Percentiles rank a stretch among this genome's conserved stretches.
Evolutionary conservation across 2,797 vertebrate genomes (phyloP).

Genomic region (Anisognathus igniventris): DNA sequence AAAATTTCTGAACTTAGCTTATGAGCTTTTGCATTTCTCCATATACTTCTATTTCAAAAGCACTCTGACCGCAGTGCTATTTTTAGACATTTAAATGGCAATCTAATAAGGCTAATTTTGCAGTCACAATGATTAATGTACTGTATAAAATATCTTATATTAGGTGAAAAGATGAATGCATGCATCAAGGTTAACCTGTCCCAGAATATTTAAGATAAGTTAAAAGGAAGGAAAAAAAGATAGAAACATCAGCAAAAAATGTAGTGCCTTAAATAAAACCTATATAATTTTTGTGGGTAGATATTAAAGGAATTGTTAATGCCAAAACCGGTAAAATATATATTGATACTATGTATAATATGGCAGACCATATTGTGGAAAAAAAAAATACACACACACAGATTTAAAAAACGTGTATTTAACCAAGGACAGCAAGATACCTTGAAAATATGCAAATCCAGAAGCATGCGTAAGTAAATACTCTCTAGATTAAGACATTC

Average conservation of each 20-base stretch:
- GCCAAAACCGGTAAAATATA: neutral
- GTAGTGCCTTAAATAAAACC: neutral
- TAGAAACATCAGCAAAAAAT: neutral
- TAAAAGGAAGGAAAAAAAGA: neutral
- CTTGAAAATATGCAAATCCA: neutral
- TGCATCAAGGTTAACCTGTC: neutral
- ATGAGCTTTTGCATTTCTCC: neutral
- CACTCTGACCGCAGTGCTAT: neutral
- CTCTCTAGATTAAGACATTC: neutral
- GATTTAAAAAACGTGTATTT: neutral
- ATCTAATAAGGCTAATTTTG: slow-evolving; percentile 8
- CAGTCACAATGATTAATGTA: slow-evolving; percentile 17
- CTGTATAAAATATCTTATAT: neutral
- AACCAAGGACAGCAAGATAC: neutral
- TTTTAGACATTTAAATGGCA: neutral
- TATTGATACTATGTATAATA: neutral
- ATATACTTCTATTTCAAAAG: neutral
- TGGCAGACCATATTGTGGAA: neutral
- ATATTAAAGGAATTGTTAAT: neutral
- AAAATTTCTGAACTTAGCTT: neutral
- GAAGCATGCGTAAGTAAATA: neutral
- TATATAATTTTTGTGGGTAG: neutral
- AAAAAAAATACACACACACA: neutral
- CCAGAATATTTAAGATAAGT: neutral
- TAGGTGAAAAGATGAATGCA: neutral